A percentile compares a stretch with the other conserved stretches of the same genome.
These are phyloP conservation scores for Tyrophagus putrescentiae DNA, from an alignment of 1,140 invertebrate species.

Conservation along the genomic window DNA sequence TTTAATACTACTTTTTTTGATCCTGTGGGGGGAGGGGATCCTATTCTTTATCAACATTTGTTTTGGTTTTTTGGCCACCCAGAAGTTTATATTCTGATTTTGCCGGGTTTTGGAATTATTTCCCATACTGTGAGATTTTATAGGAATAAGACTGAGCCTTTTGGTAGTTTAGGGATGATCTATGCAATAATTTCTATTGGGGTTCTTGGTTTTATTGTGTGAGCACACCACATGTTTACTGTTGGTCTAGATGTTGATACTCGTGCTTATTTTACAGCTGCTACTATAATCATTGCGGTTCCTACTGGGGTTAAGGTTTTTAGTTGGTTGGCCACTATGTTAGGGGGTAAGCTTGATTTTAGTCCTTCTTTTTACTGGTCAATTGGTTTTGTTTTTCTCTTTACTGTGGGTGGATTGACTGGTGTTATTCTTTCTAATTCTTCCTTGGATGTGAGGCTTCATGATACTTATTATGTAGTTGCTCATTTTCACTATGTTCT, in stretches of 20 bases:
- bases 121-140: conserved; percentile 46
- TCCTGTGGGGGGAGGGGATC: conserved; percentile 47
- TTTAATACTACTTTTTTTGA: conserved; percentile 54
- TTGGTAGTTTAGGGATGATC: conserved; percentile 45
- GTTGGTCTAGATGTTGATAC: conserved; percentile 55
- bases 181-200: conserved; percentile 45
- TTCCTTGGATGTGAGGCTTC: conserved; percentile 50
- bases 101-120: conserved; percentile 46
- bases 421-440: conserved; percentile 49
- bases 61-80: conserved; percentile 65
- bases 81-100: conserved; percentile 55
- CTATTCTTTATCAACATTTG: conserved; percentile 56
- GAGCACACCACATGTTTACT: conserved; percentile 55
- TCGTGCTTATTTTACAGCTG: conserved; percentile 53
- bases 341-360: conserved; percentile 37
- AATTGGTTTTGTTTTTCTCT: conserved; percentile 54
- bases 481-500: conserved; percentile 54
- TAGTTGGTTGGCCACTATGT: conserved; percentile 35
- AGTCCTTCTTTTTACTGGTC: conserved; percentile 43
- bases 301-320: conserved; percentile 48
- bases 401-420: conserved; percentile 36
- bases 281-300: conserved; percentile 49
- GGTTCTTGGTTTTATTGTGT: conserved; percentile 42
- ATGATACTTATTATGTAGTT: conserved; percentile 60
- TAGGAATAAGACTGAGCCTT: conserved; percentile 44